Evolutionary conservation across 2,797 vertebrate species (phyloP).

Genomic region (Sarcophilus harrisii): DNA sequence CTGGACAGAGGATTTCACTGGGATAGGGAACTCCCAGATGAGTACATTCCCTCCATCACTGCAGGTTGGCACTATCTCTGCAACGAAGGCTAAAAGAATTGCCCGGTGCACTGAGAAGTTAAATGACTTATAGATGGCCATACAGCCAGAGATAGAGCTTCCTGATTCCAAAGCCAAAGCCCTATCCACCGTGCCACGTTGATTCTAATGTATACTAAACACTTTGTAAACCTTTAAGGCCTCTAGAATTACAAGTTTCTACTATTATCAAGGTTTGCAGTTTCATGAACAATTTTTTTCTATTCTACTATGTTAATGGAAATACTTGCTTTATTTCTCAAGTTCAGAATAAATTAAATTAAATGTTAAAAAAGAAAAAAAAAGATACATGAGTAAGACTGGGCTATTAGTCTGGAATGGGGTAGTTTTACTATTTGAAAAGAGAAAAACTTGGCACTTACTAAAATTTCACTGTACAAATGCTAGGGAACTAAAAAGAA

Average conservation of each 20-base stretch:
- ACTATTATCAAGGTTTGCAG: neutral
- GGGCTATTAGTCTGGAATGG: slow-evolving; percentile 4
- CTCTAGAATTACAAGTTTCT: neutral
- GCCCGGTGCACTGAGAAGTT: neutral
- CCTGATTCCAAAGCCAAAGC: neutral
- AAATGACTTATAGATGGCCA: neutral
- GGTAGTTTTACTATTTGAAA: slow-evolving; percentile 32
- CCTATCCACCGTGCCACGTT: neutral
- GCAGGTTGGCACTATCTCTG: neutral
- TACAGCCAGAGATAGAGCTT: neutral
- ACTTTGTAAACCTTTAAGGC: neutral
- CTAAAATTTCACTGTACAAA: slow-evolving; percentile 33
- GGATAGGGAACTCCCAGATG: neutral
- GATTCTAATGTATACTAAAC: neutral
- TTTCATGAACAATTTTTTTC: neutral
- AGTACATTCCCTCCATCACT: neutral
- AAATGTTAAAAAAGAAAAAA: neutral
- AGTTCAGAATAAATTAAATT: neutral
- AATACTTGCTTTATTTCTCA: neutral
- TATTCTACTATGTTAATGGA: neutral
- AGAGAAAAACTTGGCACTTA: neutral
- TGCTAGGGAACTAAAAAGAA: neutral
- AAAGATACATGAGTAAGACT: neutral
- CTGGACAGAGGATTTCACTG: neutral
- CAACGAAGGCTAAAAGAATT: neutral